Conservation (phyloP, 2,888 invertebrate species). For the Corbicula japonica region DNA sequence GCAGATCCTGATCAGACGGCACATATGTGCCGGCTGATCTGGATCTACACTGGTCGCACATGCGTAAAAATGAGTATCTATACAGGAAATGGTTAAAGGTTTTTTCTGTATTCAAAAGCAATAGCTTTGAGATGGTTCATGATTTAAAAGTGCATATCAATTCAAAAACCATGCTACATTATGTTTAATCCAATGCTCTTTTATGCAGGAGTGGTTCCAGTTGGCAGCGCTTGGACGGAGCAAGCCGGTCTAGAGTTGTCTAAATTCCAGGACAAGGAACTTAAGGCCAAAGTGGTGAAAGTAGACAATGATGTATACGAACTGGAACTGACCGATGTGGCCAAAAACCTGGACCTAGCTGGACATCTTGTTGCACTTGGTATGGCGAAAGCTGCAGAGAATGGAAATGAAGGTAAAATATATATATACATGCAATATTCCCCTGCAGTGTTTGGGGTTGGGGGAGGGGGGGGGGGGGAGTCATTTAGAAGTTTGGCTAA, state of each 20-base stretch:
- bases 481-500: not conserved
- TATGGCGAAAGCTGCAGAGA: slow-evolving; percentile 28
- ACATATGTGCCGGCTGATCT: too few relatives aligned
- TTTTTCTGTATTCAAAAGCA: too few relatives aligned
- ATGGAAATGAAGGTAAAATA: slow-evolving; percentile 12
- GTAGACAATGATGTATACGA: slow-evolving; percentile 40
- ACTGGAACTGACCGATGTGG: slow-evolving; percentile 32
- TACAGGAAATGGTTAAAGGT: too few relatives aligned
- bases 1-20: too few relatives aligned
- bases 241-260: slow-evolving; percentile 31
- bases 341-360: slow-evolving; percentile 32
- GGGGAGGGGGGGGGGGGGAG: not conserved
- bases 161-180: too few relatives aligned
- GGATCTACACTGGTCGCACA: too few relatives aligned
- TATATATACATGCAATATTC: not conserved
- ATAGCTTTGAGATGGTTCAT: too few relatives aligned
- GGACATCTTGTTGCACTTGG: slow-evolving; percentile 39
- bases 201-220: slow-evolving; percentile 45
- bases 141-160: too few relatives aligned
- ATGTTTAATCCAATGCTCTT: too few relatives aligned
- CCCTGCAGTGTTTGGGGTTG: not conserved
- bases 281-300: slow-evolving; percentile 39
- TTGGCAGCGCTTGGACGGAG: slow-evolving; percentile 42
- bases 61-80: too few relatives aligned
- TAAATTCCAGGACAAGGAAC: slow-evolving; percentile 38